Evolutionary conservation across 2,113 vertebrate genomes (phyloP), one percentile per base, ranked within the genome.

Genomic region (Entelurus aequoreus): DNA sequence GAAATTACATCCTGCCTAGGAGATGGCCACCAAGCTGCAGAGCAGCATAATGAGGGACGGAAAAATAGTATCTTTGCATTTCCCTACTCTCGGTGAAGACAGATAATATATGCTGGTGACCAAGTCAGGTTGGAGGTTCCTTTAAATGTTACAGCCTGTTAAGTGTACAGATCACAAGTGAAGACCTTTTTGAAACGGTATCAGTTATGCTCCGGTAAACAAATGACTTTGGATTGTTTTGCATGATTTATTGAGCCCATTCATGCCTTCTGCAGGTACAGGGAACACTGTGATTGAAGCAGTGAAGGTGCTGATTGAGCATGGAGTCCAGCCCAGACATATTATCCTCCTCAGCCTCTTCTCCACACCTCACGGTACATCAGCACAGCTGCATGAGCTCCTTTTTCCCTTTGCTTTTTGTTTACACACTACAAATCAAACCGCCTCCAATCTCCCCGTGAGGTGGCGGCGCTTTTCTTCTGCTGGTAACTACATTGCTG

Each of bases 261-360:
- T 21, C 19, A 61, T 53, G n/a, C 11, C 42, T 38, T 77, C 36
- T 71, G 51, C 65, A 98, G 96, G 94, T 69, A 97, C 94, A 58
- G 96, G 95, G 40, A 98, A 96, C 76, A 97, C 95, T 0, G 96
- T 98, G 65, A 97, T 97, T 0, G 95, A 98, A 88, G 95, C 95
- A 16, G 94, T 97, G 67, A 94, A 89, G 54, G 96, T 98, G 63
- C 91, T 98, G 3, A 92, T 94, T 63, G 96, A 98, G 80, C 95
- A 98, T 0, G 92, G 94, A 9, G 93, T 98, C 19, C 93, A 94
- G 70, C 91, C 95, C 46, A 92, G 81, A 72, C 93, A 95, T 77
- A 98, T 97, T 51, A 96, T 98, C 77, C 90, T 98, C 40, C 93
- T 98, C 65, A 97, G 94, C 83, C 93, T 97, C 44, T 98, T 98